phyloP scores from a whole-genome alignment of 2,797 vertebrate species.

The Cyprinella venusta region DNA sequence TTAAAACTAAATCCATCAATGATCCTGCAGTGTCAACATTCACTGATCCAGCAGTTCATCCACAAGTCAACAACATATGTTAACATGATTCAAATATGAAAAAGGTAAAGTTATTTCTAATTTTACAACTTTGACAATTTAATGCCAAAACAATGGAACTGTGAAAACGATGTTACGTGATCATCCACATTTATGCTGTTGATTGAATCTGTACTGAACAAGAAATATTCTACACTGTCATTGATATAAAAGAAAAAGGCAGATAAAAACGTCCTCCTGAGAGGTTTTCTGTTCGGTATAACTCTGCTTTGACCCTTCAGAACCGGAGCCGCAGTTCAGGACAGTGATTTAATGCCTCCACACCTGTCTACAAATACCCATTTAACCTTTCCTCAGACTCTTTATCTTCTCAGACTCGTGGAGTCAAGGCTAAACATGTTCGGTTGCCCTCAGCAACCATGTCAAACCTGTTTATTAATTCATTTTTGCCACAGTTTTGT shows the following conservation, averaged over 20 bases:
- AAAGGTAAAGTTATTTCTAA: neutral
- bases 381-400: neutral
- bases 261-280: neutral
- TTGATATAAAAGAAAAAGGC: neutral
- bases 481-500: conserved; percentile 20
- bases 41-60: too few species aligned
- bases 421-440: conserved; percentile 15
- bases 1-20: too few species aligned
- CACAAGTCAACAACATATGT: neutral
- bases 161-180: neutral
- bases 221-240: neutral
- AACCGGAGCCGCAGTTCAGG: neutral
- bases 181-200: neutral
- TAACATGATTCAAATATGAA: neutral
- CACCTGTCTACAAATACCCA: neutral
- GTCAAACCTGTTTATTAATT: neutral
- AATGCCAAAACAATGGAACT: neutral
- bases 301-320: neutral
- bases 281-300: neutral
- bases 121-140: neutral
- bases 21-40: too few species aligned
- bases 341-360: neutral
- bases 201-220: too few species aligned
- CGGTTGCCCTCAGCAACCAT: conserved; percentile 35
- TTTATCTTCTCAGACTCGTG: neutral